These are phyloP conservation scores for Manacus vitellinus DNA, from an alignment of 2,113 vertebrate species.

Conservation along the genomic window DNA sequence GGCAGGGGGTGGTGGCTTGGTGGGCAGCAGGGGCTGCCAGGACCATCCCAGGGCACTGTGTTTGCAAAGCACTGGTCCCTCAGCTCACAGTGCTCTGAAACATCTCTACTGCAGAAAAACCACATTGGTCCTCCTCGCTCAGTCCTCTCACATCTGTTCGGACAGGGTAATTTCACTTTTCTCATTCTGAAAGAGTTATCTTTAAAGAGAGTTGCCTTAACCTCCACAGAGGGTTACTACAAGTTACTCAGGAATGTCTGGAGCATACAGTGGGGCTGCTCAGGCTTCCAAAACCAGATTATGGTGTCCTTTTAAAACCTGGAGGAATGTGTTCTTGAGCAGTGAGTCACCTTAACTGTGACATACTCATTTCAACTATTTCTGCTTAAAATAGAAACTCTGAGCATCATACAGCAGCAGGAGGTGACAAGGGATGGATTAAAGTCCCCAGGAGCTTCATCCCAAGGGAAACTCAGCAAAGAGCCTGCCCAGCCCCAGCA, in stretches of 20 bases:
- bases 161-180: background rate
- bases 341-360: background rate
- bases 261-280: background rate
- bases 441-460: background rate
- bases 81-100: fast-evolving
- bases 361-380: background rate
- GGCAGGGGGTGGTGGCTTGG: background rate
- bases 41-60: background rate
- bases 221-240: background rate
- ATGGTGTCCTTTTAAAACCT: constrained; percentile 1
- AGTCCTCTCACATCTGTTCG: background rate
- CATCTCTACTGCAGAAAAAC: background rate
- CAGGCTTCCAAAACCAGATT: constrained; percentile 32
- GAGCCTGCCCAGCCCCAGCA: background rate
- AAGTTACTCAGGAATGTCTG: background rate
- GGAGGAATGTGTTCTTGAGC: background rate
- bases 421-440: fast-evolving
- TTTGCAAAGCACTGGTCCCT: background rate
- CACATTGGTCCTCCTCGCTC: background rate
- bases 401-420: background rate
- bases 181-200: background rate
- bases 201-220: background rate
- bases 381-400: constrained; percentile 12
- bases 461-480: background rate
- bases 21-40: background rate